Percentiles rank a stretch among this genome's conserved stretches.
Conservation (phyloP, 2,888 invertebrate species). For the Trissoscelio sp. region DNA sequence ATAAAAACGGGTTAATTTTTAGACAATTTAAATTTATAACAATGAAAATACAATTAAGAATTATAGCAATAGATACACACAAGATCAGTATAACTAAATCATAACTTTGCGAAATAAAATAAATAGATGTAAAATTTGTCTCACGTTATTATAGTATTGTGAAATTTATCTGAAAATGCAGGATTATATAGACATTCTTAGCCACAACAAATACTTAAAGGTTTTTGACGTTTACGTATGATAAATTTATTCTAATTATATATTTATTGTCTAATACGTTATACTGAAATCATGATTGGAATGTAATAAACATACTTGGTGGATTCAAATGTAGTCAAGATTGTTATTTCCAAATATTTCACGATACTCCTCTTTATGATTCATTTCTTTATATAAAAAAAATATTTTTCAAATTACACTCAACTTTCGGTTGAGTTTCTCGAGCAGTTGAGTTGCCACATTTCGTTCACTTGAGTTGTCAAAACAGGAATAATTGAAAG, state of each 20-base stretch:
- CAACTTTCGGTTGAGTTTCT: no score
- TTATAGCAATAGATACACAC: slow-evolving; percentile 45
- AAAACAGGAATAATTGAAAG: no score
- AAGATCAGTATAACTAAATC: slow-evolving; percentile 32
- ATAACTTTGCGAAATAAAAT: slow-evolving; percentile 41
- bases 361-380: slow-evolving; percentile 1
- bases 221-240: slow-evolving; percentile 63
- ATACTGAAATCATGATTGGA: slow-evolving; percentile 60
- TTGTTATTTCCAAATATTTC: slow-evolving; percentile 6
- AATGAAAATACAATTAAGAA: slow-evolving; percentile 34
- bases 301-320: slow-evolving; percentile 66
- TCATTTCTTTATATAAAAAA: no score
- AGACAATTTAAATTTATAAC: slow-evolving; percentile 17
- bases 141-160: slow-evolving; percentile 38
- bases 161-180: slow-evolving; percentile 42
- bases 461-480: no score
- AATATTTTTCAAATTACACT: no score
- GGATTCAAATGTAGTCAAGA: slow-evolving; percentile 41
- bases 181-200: slow-evolving; percentile 46
- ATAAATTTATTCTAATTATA: slow-evolving; percentile 58
- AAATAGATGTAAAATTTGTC: slow-evolving; percentile 58
- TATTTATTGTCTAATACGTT: slow-evolving; percentile 56
- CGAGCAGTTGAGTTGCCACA: no score
- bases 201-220: slow-evolving; percentile 35
- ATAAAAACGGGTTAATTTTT: background rate